Conservation (phyloP, 2,888 invertebrate species). For the Melinopterus prodromus region DNA sequence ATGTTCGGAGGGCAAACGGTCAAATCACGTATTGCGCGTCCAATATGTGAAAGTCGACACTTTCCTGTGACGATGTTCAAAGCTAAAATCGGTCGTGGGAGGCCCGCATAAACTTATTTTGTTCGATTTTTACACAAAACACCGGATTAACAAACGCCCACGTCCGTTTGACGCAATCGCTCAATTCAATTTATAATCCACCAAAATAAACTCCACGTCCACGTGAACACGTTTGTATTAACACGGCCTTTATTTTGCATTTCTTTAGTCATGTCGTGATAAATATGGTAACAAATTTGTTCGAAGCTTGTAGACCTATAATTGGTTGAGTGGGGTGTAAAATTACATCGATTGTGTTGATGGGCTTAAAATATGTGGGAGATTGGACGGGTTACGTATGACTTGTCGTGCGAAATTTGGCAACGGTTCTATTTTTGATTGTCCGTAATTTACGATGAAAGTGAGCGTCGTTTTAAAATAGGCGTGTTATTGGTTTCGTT, state of each 20-base stretch:
- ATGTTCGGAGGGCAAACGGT: not conserved
- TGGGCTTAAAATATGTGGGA: not conserved
- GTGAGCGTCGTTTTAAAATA: constrained; percentile 15
- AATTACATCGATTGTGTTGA: not conserved
- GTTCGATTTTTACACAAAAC: not conserved
- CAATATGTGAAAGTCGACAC: not conserved
- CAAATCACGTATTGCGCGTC: not conserved
- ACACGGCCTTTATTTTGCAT: too few species aligned
- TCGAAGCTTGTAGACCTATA: not conserved
- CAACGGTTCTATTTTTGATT: not conserved
- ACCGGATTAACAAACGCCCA: not conserved
- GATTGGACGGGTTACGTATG: not conserved
- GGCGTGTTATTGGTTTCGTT: not conserved
- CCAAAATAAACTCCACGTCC: not conserved
- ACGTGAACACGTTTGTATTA: not conserved
- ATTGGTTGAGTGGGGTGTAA: not conserved
- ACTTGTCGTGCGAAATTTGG: not conserved
- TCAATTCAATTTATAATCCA: not conserved
- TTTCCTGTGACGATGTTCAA: not conserved
- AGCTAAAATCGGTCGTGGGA: not conserved
- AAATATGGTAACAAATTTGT: too few species aligned
- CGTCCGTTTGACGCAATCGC: not conserved
- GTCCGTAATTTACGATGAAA: constrained; percentile 15
- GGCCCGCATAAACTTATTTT: not conserved
- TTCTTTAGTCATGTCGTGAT: too few species aligned